A percentile compares a stretch with the other conserved stretches of the same genome.
These are phyloP conservation scores for Melanotaenia pygmaea DNA, from an alignment of 2,797 vertebrate species.

Conservation along the genomic window DNA sequence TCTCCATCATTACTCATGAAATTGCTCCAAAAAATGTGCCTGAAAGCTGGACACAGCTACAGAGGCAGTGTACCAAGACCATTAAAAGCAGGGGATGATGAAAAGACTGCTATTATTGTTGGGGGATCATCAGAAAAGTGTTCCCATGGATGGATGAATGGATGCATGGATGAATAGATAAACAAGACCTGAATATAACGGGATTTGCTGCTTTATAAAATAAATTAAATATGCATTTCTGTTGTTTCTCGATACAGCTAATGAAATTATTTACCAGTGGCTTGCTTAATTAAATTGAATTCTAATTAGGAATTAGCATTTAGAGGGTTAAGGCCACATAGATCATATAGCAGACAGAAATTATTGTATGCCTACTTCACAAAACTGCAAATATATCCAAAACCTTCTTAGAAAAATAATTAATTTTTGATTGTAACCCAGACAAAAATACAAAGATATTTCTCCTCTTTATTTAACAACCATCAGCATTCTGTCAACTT, in stretches of 20 bases:
- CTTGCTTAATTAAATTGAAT: slow-evolving; percentile 67
- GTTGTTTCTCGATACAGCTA: slow-evolving; percentile 42
- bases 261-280: slow-evolving; percentile 45
- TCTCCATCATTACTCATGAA: slow-evolving; percentile 65
- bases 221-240: slow-evolving; percentile 41
- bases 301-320: slow-evolving; percentile 64
- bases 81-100: slow-evolving; percentile 38
- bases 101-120: slow-evolving; percentile 29
- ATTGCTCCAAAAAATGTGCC: slow-evolving; percentile 51
- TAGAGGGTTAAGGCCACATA: slow-evolving; percentile 43
- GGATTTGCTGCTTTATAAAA: slow-evolving; percentile 24
- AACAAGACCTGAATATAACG: not conserved
- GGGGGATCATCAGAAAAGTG: slow-evolving; percentile 29
- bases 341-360: slow-evolving; percentile 45
- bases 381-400: slow-evolving; percentile 34
- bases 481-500: slow-evolving; percentile 14
- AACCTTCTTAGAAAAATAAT: slow-evolving; percentile 36
- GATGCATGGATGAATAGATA: slow-evolving; percentile 6
- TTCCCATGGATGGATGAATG: slow-evolving; percentile 4
- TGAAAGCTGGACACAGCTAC: slow-evolving; percentile 27
- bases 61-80: slow-evolving; percentile 30
- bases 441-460: slow-evolving; percentile 6
- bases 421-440: slow-evolving; percentile 28
- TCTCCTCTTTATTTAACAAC: slow-evolving; percentile 39
- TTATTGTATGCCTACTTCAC: slow-evolving; percentile 36